Evolutionary conservation across 2,888 invertebrate genomes (phyloP).

Genomic region (Malacosoma neustria): DNA sequence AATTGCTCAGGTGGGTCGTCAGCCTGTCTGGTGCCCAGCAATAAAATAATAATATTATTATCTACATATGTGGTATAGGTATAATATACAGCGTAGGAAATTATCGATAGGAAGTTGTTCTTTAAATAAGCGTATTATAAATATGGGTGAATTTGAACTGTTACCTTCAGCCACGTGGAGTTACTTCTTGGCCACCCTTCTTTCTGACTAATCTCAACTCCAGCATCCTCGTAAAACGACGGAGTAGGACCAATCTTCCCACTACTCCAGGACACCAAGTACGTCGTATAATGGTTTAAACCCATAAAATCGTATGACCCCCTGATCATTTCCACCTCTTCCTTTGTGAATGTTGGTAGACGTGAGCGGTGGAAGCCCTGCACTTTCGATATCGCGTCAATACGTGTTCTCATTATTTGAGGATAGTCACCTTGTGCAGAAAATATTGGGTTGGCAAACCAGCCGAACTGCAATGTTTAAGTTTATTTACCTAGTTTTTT

Average conservation of each 20-base stretch:
- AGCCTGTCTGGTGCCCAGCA: too few relatives aligned
- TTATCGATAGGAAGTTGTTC: too few relatives aligned
- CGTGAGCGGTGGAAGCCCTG: constrained; percentile 77
- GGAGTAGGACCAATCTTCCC: constrained; percentile 30
- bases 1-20: too few relatives aligned
- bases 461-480: constrained; percentile 77
- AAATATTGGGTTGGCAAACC: constrained; percentile 81
- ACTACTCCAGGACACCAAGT: constrained; percentile 40
- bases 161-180: constrained; percentile 68
- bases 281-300: constrained; percentile 82
- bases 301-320: constrained; percentile 83
- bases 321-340: constrained; percentile 74
- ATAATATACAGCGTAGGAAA: too few relatives aligned
- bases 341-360: constrained; percentile 74
- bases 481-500: too few relatives aligned
- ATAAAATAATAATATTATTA: too few relatives aligned
- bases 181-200: constrained; percentile 64
- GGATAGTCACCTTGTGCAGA: constrained; percentile 79
- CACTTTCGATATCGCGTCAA: constrained; percentile 70
- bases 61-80: too few relatives aligned
- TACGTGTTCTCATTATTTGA: constrained; percentile 73
- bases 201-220: constrained; percentile 41
- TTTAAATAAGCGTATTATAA: too few relatives aligned
- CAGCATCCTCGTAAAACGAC: constrained; percentile 51
- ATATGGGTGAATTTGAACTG: too few relatives aligned